Evolutionary conservation across 2,888 invertebrate species (phyloP).

Genomic region (Uloborus plumipes): DNA sequence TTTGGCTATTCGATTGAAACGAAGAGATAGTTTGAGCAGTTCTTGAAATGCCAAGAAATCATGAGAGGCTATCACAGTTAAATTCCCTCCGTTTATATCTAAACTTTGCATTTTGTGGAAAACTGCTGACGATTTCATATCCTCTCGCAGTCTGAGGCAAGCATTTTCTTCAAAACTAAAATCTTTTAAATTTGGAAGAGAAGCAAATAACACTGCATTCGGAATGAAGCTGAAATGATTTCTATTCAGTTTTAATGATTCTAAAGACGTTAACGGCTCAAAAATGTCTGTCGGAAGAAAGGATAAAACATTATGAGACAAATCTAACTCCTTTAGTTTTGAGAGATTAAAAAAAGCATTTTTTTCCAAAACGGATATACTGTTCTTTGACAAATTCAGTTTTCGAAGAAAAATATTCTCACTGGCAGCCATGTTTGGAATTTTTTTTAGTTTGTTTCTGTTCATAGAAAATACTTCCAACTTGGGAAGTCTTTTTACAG

Average conservation of each 20-base stretch:
- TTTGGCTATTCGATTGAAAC: conserved; percentile 67
- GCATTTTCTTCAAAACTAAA: conserved; percentile 66
- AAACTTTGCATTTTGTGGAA: conserved; percentile 62
- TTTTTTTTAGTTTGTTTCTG: conserved; percentile 67
- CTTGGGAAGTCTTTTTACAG: conserved; percentile 65
- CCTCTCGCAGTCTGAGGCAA: conserved; percentile 65
- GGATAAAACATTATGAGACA: conserved; percentile 66
- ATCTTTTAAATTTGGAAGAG: conserved; percentile 62
- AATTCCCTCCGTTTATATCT: conserved; percentile 64
- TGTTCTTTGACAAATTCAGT: conserved; percentile 66
- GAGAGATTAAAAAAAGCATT: conserved; percentile 68
- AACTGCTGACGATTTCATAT: conserved; percentile 55
- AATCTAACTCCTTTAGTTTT: conserved; percentile 67
- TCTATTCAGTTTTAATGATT: conserved; percentile 61
- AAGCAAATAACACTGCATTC: conserved; percentile 65
- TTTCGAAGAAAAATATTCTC: conserved; percentile 66
- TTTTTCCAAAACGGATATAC: conserved; percentile 67
- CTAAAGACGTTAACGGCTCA: conserved; percentile 55
- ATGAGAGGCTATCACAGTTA: conserved; percentile 67
- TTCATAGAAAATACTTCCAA: conserved; percentile 67
- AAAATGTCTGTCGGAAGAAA: conserved; percentile 63
- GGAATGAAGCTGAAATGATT: conserved; percentile 67
- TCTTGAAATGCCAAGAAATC: conserved; percentile 66
- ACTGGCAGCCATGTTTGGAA: conserved; percentile 67
- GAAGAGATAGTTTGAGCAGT: conserved; percentile 61